A percentile compares a stretch with the other conserved stretches of the same genome.
phyloP scores from a whole-genome alignment of 1,140 invertebrate species.

The Apis florea region DNA sequence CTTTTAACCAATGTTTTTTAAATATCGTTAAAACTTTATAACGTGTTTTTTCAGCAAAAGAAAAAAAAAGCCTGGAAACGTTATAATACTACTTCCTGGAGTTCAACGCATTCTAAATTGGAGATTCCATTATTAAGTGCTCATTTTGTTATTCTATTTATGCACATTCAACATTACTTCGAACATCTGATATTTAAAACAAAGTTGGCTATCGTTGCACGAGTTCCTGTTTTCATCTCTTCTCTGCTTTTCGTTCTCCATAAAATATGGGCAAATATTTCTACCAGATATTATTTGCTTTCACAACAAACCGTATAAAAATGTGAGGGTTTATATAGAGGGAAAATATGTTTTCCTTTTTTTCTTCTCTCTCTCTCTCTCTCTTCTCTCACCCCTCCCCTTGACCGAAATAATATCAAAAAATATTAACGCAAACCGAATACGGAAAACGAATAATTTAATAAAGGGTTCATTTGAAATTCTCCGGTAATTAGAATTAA shows the following conservation, averaged over 20 bases:
- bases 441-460: background rate
- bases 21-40: no score
- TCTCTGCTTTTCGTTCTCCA: background rate
- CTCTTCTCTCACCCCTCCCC: no score
- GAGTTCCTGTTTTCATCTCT: background rate
- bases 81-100: no score
- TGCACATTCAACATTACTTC: background rate
- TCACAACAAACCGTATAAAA: background rate
- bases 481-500: background rate
- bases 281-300: background rate
- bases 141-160: background rate
- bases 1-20: no score
- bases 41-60: no score
- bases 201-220: background rate
- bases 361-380: no score
- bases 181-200: background rate
- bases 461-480: background rate
- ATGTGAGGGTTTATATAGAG: background rate
- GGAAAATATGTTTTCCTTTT: background rate
- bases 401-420: background rate
- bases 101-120: background rate
- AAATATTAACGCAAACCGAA: background rate
- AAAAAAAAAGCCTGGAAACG: no score
- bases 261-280: conserved; percentile 1
- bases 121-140: background rate